Evolutionary conservation across 1,140 invertebrate genomes (phyloP).

Genomic region (Anoplophora glabripennis): DNA sequence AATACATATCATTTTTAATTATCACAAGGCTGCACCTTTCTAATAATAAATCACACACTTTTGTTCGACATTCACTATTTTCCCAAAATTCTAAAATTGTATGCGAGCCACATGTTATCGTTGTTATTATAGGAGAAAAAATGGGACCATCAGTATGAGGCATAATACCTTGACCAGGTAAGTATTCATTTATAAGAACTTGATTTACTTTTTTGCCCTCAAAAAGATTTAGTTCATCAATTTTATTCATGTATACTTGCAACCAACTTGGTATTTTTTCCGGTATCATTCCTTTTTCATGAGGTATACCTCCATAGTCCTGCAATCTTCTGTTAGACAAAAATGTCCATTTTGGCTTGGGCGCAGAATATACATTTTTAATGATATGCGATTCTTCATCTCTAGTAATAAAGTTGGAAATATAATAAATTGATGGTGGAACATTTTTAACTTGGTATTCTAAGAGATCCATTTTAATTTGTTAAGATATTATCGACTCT

Average conservation of each 20-base stretch:
- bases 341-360: conserved; percentile 95
- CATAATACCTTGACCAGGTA: conserved; percentile 89
- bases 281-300: conserved; percentile 91
- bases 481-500: too few species aligned
- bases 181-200: conserved; percentile 95
- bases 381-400: conserved; percentile 77
- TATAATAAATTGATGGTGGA: conserved; percentile 75
- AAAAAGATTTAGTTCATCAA: conserved; percentile 73
- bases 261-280: conserved; percentile 88
- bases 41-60: conserved; percentile 69
- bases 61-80: conserved; percentile 45
- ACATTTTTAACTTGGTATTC: conserved; percentile 16
- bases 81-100: conserved; percentile 83
- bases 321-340: conserved; percentile 86
- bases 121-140: conserved; percentile 90
- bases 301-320: conserved; percentile 95
- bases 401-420: conserved; percentile 85
- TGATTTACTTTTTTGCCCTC: conserved; percentile 83
- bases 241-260: conserved; percentile 67
- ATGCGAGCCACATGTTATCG: conserved; percentile 88
- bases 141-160: conserved; percentile 93
- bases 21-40: conserved; percentile 87
- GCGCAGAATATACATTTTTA: conserved; percentile 70
- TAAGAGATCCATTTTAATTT: conserved; percentile 17
- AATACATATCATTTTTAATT: conserved; percentile 80